These are phyloP conservation scores for Shinisaurus crocodilurus DNA, from an alignment of 2,113 vertebrate genomes.

Conservation along the genomic window DNA sequence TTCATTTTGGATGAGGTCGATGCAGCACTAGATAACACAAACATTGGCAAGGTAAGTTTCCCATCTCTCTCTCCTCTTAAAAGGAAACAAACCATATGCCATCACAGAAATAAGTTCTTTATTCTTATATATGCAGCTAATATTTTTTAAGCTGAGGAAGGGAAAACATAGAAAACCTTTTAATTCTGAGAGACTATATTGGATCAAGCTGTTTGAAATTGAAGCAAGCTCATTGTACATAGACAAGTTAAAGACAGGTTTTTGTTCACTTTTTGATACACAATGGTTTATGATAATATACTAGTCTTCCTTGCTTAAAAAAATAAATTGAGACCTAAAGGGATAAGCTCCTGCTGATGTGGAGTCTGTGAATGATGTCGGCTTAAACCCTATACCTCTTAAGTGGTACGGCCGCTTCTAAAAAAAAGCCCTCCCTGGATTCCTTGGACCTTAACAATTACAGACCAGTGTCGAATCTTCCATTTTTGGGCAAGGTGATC, in stretches of 20 bases:
- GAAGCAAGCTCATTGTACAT: not conserved
- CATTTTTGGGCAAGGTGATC: too few relatives aligned
- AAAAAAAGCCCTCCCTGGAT: too few relatives aligned
- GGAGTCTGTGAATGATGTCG: too few relatives aligned
- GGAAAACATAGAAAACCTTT: not conserved
- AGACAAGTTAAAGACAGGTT: not conserved
- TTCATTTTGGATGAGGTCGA: constrained; percentile 95
- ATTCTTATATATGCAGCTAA: not conserved
- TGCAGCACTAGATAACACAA: constrained; percentile 93
- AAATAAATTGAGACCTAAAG: too few relatives aligned
- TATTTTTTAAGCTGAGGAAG: not conserved
- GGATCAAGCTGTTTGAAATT: not conserved
- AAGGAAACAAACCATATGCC: accelerated
- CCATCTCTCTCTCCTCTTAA: not conserved
- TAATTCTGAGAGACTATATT: too few relatives aligned
- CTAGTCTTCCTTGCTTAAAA: too few relatives aligned
- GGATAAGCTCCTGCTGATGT: too few relatives aligned
- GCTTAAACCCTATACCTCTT: not conserved
- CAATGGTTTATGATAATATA: too few relatives aligned
- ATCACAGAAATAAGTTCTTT: not conserved
- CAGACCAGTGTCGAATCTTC: too few relatives aligned
- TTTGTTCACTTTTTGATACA: not conserved
- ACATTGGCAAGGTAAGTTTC: constrained; percentile 88
- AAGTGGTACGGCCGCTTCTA: too few relatives aligned
- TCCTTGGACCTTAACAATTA: too few relatives aligned